phyloP scores from a whole-genome alignment of 1,140 invertebrate genomes.

The Euborellia annulipes region DNA sequence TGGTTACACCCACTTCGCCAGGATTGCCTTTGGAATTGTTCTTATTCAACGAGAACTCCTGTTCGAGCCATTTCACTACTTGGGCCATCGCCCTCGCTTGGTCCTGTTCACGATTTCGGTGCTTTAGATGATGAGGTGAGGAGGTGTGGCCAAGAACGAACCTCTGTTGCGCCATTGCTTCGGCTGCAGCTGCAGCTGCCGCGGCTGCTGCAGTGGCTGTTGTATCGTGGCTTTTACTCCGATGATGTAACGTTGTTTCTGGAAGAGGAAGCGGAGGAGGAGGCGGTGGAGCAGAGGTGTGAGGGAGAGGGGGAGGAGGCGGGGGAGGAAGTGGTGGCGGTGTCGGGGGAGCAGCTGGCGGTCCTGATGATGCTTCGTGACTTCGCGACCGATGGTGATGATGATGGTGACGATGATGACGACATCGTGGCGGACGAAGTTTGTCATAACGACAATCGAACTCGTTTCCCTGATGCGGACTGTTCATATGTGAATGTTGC shows the following conservation, averaged over 20 bases:
- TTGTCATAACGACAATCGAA: too few relatives aligned
- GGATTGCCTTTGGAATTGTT: constrained; percentile 13
- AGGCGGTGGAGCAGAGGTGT: background rate
- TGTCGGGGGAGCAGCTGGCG: background rate
- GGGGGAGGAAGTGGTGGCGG: background rate
- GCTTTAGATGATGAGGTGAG: constrained; percentile 39
- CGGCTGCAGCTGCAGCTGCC: background rate
- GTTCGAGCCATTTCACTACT: constrained; percentile 39
- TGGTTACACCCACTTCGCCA: constrained; percentile 7
- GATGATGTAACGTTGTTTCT: constrained; percentile 10
- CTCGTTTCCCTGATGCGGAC: too few relatives aligned
- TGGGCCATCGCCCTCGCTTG: constrained; percentile 53
- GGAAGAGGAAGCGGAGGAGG: too few relatives aligned
- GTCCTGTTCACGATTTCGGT: constrained; percentile 43
- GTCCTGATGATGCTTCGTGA: background rate
- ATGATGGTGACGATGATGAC: too few relatives aligned
- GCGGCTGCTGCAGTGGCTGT: background rate
- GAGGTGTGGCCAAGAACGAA: constrained; percentile 17
- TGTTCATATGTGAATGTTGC: too few relatives aligned
- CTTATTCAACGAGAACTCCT: constrained; percentile 28
- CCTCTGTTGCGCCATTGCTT: background rate
- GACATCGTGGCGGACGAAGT: too few relatives aligned
- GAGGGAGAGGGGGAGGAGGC: background rate
- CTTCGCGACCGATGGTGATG: background rate
- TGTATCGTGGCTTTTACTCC: constrained; percentile 23